phyloP scores from a whole-genome alignment of 2,797 vertebrate genomes.

The Sebastiscus albofasciatus region DNA sequence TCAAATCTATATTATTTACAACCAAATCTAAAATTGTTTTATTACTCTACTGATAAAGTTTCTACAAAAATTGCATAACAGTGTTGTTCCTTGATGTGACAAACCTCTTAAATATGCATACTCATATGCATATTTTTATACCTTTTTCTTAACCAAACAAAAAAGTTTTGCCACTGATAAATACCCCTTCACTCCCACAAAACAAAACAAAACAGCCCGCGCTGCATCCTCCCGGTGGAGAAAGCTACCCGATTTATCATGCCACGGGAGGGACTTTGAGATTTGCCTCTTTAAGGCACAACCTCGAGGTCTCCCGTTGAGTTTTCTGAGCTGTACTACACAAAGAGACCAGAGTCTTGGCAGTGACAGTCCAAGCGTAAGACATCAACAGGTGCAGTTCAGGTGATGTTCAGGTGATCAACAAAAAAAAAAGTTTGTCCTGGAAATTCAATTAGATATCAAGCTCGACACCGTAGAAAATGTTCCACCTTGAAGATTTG shows the following conservation, averaged over 20 bases:
- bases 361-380: conserved; percentile 43
- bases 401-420: conserved; percentile 40
- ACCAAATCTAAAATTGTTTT: conserved; percentile 67
- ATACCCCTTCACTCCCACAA: conserved; percentile 40
- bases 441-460: conserved; percentile 7
- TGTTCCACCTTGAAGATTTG: conserved; percentile 24
- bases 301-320: conserved; percentile 5
- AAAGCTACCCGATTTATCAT: conserved; percentile 38
- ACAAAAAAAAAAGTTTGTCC: conserved; percentile 4
- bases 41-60: conserved; percentile 38
- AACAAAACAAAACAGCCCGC: conserved; percentile 1
- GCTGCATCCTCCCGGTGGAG: conserved; percentile 28
- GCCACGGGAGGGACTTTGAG: conserved; percentile 26
- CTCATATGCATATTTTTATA: conserved; percentile 34
- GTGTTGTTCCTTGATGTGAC: conserved; percentile 46
- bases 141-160: conserved; percentile 10
- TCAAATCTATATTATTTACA: conserved; percentile 80
- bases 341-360: conserved; percentile 26
- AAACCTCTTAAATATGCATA: conserved; percentile 39
- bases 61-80: conserved; percentile 77
- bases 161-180: conserved; percentile 50
- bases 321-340: conserved; percentile 38
- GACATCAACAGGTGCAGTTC: conserved; percentile 27
- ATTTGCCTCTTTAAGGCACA: conserved; percentile 70
- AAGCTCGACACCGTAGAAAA: conserved; percentile 12